These are phyloP conservation scores for Poicephalus gulielmi DNA, from an alignment of 2,113 vertebrate species.

Conservation along the genomic window DNA sequence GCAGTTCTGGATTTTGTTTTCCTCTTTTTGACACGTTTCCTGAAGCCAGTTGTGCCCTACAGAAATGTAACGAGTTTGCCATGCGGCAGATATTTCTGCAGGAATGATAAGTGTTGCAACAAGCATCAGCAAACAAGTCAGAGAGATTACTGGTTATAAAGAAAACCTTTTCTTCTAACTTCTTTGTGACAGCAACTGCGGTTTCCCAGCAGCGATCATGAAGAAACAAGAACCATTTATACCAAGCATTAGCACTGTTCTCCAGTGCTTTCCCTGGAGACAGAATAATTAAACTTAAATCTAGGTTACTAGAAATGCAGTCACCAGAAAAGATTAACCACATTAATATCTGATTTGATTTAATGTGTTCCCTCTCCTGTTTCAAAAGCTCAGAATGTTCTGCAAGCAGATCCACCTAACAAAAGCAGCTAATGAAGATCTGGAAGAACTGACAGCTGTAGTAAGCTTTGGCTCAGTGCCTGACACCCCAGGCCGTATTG, in stretches of 20 bases:
- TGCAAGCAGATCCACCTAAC: background rate
- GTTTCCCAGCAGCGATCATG: background rate
- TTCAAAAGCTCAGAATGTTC: background rate
- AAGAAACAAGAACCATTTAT: background rate
- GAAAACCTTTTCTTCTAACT: background rate
- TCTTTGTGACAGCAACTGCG: background rate
- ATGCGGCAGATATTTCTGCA: background rate
- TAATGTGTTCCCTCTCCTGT: background rate
- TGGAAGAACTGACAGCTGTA: background rate
- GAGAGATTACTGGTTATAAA: background rate
- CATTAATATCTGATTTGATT: slow-evolving; percentile 48
- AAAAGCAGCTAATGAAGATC: background rate
- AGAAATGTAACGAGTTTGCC: background rate
- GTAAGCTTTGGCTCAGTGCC: background rate
- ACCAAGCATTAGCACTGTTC: background rate
- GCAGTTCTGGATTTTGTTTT: background rate
- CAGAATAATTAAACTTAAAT: slow-evolving; percentile 73
- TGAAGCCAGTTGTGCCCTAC: background rate
- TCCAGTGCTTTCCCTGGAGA: slow-evolving; percentile 4
- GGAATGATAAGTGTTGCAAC: background rate
- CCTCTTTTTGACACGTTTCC: background rate
- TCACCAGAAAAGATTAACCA: slow-evolving; percentile 72
- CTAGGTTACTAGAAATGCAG: slow-evolving; percentile 54
- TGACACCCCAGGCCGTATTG: background rate
- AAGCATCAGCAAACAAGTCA: background rate